A percentile compares a stretch with the other conserved stretches of the same genome.
These are phyloP conservation scores for Leptobrachium leishanense DNA, from an alignment of 2,113 vertebrate species.

Conservation along the genomic window DNA sequence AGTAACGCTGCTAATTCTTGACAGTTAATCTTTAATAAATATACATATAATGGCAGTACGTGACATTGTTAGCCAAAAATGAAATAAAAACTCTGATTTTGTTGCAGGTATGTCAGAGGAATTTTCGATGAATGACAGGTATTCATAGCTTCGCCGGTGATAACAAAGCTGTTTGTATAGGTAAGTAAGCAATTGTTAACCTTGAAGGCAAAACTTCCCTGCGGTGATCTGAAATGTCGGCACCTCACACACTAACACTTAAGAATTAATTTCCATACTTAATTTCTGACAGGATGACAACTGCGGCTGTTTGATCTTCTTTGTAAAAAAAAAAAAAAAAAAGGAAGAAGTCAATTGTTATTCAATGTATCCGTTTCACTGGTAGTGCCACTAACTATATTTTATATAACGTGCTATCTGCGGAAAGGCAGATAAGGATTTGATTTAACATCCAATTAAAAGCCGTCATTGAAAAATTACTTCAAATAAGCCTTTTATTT, in stretches of 20 bases:
- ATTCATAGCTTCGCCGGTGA: conserved; percentile 5
- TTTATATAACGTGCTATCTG: conserved; percentile 91
- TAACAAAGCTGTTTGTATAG: conserved; percentile 53
- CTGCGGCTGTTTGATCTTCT: conserved; percentile 62
- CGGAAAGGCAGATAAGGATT: conserved; percentile 96
- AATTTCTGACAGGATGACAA: conserved; percentile 76
- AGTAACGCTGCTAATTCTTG: too few species aligned
- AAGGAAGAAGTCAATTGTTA: conserved; percentile 70
- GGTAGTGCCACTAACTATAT: conserved; percentile 76
- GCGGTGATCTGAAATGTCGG: conserved; percentile 58
- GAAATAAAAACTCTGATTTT: too few species aligned
- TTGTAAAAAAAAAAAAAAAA: conserved; percentile 59
- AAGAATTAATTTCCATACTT: conserved; percentile 78
- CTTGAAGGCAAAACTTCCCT: conserved; percentile 58
- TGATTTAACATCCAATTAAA: conserved; percentile 99
- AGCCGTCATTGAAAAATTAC: conserved; percentile 99
- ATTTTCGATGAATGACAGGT: background rate
- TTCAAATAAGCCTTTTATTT: conserved; percentile 97
- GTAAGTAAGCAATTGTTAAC: conserved; percentile 64
- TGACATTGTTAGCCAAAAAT: too few species aligned
- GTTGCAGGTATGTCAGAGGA: too few species aligned
- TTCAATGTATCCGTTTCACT: conserved; percentile 83
- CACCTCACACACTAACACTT: conserved; percentile 67
- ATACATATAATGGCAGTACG: too few species aligned
- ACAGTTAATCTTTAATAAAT: too few species aligned